Percentiles rank a stretch among this genome's conserved stretches.
Evolutionary conservation across 2,888 invertebrate species (phyloP).

Genomic region (Oscheius sp.): DNA sequence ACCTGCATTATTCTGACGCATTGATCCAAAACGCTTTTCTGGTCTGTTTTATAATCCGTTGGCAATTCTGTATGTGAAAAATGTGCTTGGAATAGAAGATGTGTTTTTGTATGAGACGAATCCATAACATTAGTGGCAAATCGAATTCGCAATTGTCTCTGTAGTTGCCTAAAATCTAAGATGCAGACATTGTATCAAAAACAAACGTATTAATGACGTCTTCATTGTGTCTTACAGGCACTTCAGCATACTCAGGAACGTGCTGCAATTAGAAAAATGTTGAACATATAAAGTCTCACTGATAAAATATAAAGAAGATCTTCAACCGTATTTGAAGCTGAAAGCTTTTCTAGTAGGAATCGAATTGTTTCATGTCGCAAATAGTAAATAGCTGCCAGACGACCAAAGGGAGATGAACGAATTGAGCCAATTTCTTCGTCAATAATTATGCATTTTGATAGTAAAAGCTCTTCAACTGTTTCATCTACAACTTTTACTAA

Average conservation of each 20-base stretch:
- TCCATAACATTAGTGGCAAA: constrained; percentile 77
- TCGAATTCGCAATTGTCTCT: constrained; percentile 67
- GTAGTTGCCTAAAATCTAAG: constrained; percentile 39
- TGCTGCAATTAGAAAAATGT: constrained; percentile 73
- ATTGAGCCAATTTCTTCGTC: constrained; percentile 79
- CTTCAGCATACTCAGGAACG: constrained; percentile 85
- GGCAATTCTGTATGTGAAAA: constrained; percentile 85
- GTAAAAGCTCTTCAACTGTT: constrained; percentile 79
- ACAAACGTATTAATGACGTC: constrained; percentile 85
- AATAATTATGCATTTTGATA: constrained; percentile 83
- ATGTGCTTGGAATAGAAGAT: constrained; percentile 90
- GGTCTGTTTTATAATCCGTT: constrained; percentile 92
- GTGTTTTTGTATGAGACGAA: constrained; percentile 92
- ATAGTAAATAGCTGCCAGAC: constrained; percentile 95
- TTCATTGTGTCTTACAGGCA: constrained; percentile 97
- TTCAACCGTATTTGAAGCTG: constrained; percentile 77
- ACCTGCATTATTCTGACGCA: constrained; percentile 91
- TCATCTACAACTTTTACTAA: constrained; percentile 84
- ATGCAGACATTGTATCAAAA: background rate
- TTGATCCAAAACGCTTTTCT: constrained; percentile 95
- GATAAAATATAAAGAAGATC: constrained; percentile 81
- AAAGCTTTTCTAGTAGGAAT: constrained; percentile 81
- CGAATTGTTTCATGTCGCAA: constrained; percentile 89
- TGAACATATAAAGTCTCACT: constrained; percentile 34
- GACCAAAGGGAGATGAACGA: constrained; percentile 83